phyloP scores from a whole-genome alignment of 2,888 invertebrate species.

The Epistrophe eligans region DNA sequence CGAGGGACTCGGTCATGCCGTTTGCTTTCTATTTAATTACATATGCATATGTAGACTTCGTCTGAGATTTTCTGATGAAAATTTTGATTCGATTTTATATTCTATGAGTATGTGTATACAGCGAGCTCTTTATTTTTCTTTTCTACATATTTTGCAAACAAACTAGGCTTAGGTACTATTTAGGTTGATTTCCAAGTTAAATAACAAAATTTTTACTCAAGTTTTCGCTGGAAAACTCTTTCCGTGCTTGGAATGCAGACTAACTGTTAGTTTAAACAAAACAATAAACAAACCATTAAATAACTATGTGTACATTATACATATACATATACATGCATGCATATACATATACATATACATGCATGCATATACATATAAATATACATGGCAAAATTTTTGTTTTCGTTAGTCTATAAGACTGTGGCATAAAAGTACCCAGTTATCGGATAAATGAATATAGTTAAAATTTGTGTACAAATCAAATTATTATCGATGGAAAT shows the following conservation, averaged over 20 bases:
- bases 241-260: not conserved
- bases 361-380: too few relatives aligned
- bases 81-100: not conserved
- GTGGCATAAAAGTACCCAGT: too few relatives aligned
- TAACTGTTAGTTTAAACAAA: not conserved
- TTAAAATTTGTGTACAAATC: too few relatives aligned
- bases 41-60: not conserved
- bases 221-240: not conserved
- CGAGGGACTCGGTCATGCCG: not conserved
- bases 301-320: not conserved
- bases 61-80: not conserved
- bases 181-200: not conserved
- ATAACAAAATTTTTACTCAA: not conserved
- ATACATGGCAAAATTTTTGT: too few relatives aligned
- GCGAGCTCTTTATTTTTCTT: not conserved
- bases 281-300: not conserved
- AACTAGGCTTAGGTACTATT: not conserved
- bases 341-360: too few relatives aligned
- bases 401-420: too few relatives aligned
- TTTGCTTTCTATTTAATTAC: not conserved
- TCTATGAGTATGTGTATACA: not conserved
- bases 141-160: not conserved
- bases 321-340: too few relatives aligned
- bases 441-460: too few relatives aligned
- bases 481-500: too few relatives aligned